A percentile compares a stretch with the other conserved stretches of the same genome.
Evolutionary conservation across 2,888 invertebrate genomes (phyloP).

Genomic region (Chrysotoxum bicinctum): DNA sequence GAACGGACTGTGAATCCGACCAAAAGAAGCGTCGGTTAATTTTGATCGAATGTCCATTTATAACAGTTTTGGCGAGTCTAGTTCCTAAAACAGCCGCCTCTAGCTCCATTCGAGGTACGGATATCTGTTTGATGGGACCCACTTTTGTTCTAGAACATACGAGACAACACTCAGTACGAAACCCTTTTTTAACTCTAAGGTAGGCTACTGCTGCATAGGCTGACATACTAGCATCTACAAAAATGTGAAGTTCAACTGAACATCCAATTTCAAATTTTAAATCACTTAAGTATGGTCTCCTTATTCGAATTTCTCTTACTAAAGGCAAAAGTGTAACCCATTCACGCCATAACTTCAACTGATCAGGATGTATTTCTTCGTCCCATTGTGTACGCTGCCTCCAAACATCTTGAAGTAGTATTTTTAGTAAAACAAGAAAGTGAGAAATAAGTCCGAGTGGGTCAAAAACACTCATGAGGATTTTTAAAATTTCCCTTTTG

Average conservation of each 20-base stretch:
- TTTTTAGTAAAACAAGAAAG: slow-evolving; percentile 5
- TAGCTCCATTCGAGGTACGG: neutral
- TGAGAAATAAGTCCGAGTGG: slow-evolving; percentile 27
- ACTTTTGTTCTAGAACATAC: slow-evolving; percentile 9
- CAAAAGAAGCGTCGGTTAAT: neutral
- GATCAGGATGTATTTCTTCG: slow-evolving; percentile 13
- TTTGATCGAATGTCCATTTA: neutral
- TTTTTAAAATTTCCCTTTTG: slow-evolving; percentile 38
- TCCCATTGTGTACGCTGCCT: neutral
- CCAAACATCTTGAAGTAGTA: slow-evolving; percentile 8
- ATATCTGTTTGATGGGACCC: neutral
- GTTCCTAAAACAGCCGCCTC: neutral
- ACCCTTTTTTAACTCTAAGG: neutral
- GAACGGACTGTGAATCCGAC: slow-evolving; percentile 3
- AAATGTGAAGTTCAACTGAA: slow-evolving; percentile 42
- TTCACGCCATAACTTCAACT: neutral
- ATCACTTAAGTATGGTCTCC: neutral
- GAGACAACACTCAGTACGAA: neutral
- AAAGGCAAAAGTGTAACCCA: slow-evolving; percentile 1
- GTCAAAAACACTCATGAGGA: slow-evolving; percentile 47
- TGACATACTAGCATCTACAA: slow-evolving; percentile 58
- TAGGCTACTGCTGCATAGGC: slow-evolving; percentile 25
- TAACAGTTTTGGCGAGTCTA: neutral
- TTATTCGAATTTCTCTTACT: neutral
- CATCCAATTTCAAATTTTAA: slow-evolving; percentile 22